A percentile compares a stretch with the other conserved stretches of the same genome.
These are phyloP conservation scores for Myrmophylax atrothorax DNA, from an alignment of 2,113 vertebrate species.

Conservation along the genomic window DNA sequence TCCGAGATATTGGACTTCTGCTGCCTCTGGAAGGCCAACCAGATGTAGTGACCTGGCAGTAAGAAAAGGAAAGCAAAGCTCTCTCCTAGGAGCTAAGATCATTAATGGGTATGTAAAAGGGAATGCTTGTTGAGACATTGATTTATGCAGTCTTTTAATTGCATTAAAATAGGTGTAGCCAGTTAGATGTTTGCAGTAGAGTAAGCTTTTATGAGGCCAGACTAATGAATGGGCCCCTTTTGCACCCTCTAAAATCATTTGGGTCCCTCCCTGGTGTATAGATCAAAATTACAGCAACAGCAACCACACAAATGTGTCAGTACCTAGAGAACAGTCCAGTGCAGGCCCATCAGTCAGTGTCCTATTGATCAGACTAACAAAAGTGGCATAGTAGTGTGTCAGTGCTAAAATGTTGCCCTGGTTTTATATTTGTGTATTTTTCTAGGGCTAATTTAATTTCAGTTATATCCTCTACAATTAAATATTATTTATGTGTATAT, in stretches of 20 bases:
- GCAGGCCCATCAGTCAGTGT: conserved; percentile 8
- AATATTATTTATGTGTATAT: background rate
- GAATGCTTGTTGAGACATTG: background rate
- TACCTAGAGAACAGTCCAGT: background rate
- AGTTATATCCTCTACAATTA: background rate
- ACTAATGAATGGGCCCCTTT: background rate
- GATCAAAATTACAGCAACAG: background rate
- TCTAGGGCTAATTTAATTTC: background rate
- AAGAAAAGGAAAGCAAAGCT: background rate
- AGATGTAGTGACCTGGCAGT: background rate
- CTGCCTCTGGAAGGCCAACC: background rate
- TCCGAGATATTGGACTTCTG: background rate
- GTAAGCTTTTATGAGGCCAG: conserved; percentile 11
- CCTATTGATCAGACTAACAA: background rate
- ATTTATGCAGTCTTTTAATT: conserved; percentile 21
- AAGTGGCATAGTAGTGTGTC: background rate
- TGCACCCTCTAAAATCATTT: background rate
- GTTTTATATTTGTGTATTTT: background rate
- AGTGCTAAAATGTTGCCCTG: background rate
- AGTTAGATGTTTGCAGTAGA: background rate
- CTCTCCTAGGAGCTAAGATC: background rate
- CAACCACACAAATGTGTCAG: background rate
- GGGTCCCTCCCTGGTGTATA: background rate
- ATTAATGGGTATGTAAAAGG: background rate
- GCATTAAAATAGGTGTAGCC: conserved; percentile 4